Percentiles rank a stretch among this genome's conserved stretches.
These are phyloP conservation scores for Melolontha melolontha DNA, from an alignment of 2,888 invertebrate species.

Conservation along the genomic window DNA sequence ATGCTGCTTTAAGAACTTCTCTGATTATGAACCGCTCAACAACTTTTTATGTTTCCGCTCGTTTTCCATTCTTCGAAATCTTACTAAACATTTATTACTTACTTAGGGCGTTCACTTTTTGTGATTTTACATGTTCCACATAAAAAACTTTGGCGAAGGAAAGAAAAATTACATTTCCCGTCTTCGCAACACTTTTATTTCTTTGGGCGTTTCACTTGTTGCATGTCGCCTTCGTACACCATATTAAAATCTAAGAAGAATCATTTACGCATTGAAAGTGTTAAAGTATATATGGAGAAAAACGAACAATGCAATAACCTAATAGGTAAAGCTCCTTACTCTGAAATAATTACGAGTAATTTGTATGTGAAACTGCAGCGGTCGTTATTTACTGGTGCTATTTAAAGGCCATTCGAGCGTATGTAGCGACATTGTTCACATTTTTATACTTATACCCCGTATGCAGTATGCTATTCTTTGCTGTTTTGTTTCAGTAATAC, in stretches of 20 bases:
- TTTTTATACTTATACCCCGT: constrained; percentile 30
- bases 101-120: too few species aligned
- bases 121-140: too few species aligned
- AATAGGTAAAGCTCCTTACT: constrained; percentile 34
- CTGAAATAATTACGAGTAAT: constrained; percentile 33
- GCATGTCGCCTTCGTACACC: not conserved
- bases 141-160: too few species aligned
- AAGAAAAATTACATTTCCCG: too few species aligned
- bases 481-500: too few species aligned
- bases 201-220: constrained; percentile 8
- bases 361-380: constrained; percentile 24
- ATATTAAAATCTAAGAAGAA: constrained; percentile 29
- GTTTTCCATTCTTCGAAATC: too few species aligned
- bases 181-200: not conserved
- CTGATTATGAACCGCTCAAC: too few species aligned
- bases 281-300: constrained; percentile 28
- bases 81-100: too few species aligned
- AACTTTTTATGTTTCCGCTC: too few species aligned
- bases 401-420: constrained; percentile 24
- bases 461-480: constrained; percentile 18
- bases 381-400: constrained; percentile 35
- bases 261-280: constrained; percentile 31
- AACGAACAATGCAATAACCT: constrained; percentile 27
- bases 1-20: too few species aligned
- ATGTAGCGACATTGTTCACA: constrained; percentile 31